phyloP scores from a whole-genome alignment of 1,140 invertebrate species.

The Aphaenogaster floridana region DNA sequence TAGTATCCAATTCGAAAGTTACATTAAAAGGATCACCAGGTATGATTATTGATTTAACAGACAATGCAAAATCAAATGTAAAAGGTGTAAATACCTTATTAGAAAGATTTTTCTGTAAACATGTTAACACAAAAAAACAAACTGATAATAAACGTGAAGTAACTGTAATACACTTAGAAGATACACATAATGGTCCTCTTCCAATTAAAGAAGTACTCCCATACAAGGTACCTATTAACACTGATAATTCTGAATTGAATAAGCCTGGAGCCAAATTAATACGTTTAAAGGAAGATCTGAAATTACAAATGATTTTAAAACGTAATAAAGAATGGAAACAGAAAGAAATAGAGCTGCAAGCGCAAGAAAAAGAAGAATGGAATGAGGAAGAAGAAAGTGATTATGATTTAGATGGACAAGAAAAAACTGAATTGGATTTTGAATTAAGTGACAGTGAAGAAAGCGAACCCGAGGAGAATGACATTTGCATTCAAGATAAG shows the following conservation, averaged over 20 bases:
- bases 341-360: conserved; percentile 81
- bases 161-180: conserved; percentile 83
- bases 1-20: conserved; percentile 82
- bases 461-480: conserved; percentile 80
- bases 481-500: conserved; percentile 71
- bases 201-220: conserved; percentile 73
- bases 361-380: conserved; percentile 75
- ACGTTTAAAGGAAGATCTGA: conserved; percentile 89
- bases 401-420: conserved; percentile 73
- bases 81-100: conserved; percentile 88
- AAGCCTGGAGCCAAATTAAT: conserved; percentile 89
- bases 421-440: conserved; percentile 64
- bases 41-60: conserved; percentile 88
- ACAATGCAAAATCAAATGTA: conserved; percentile 82
- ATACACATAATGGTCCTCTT: conserved; percentile 79
- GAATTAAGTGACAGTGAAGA: conserved; percentile 77
- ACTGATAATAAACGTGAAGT: conserved; percentile 85
- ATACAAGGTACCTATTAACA: conserved; percentile 79
- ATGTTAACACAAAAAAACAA: conserved; percentile 86
- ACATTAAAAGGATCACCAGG: conserved; percentile 88
- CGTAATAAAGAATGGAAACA: conserved; percentile 89
- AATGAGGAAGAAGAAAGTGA: conserved; percentile 57
- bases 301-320: conserved; percentile 89
- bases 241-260: conserved; percentile 79
- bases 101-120: conserved; percentile 88